phyloP scores from a whole-genome alignment of 2,797 vertebrate genomes.

The Lacerta viridis region DNA sequence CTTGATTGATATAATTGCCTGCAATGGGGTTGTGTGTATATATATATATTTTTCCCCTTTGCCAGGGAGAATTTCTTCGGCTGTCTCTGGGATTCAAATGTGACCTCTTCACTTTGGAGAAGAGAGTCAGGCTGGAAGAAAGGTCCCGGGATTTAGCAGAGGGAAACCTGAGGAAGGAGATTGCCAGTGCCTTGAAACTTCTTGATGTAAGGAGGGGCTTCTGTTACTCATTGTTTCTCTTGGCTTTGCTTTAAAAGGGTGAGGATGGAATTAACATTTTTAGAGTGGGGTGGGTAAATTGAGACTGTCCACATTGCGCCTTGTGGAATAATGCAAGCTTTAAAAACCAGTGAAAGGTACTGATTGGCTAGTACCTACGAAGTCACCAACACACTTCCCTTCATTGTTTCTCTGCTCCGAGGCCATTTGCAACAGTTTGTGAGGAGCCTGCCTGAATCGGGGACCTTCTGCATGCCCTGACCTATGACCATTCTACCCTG shows the following conservation, averaged over 20 bases:
- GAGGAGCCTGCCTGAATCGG: too few relatives aligned
- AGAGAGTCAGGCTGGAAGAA: conserved; percentile 93
- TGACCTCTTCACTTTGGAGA: conserved; percentile 98
- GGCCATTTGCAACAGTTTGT: background rate
- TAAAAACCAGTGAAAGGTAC: background rate
- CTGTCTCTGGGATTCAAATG: conserved; percentile 96
- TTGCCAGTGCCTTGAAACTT: conserved; percentile 90
- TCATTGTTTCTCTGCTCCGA: background rate
- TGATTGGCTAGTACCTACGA: background rate
- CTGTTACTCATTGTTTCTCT: background rate
- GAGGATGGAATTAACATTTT: background rate
- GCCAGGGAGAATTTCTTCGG: conserved; percentile 93
- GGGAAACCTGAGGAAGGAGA: conserved; percentile 93
- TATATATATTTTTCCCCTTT: background rate
- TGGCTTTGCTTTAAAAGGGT: background rate
- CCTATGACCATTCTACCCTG: background rate
- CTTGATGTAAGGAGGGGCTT: conserved; percentile 84
- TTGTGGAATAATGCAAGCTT: background rate
- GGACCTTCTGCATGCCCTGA: too few relatives aligned
- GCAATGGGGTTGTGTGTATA: background rate
- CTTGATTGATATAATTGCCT: too few relatives aligned
- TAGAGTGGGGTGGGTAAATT: background rate
- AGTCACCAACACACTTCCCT: background rate
- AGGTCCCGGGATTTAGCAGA: conserved; percentile 94
- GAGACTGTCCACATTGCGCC: background rate